Conservation (phyloP, 2,888 invertebrate genomes). For the Thecophora atra region DNA sequence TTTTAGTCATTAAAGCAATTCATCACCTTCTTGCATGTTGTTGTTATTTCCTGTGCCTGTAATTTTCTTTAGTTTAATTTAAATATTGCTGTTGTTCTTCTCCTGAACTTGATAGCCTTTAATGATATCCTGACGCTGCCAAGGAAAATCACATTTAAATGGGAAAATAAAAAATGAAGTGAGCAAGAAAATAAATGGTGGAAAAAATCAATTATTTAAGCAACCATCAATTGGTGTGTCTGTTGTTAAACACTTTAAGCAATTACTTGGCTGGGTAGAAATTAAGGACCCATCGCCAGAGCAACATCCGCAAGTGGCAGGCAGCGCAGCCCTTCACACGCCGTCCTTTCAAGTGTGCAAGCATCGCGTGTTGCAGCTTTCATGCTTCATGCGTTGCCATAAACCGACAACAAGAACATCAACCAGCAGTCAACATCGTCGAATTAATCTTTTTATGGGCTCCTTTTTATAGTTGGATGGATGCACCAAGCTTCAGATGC, state of each 20-base stretch:
- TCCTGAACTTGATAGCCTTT: slow-evolving; percentile 14
- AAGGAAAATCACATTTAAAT: slow-evolving; percentile 19
- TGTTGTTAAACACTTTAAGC: slow-evolving; percentile 25
- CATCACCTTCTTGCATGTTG: neutral
- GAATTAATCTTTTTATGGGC: neutral
- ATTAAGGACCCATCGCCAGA: slow-evolving; percentile 6
- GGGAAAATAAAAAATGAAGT: neutral
- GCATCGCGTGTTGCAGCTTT: slow-evolving; percentile 6
- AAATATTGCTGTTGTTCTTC: slow-evolving; percentile 15
- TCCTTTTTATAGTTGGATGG: neutral
- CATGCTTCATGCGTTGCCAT: neutral
- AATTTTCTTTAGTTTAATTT: slow-evolving; percentile 36
- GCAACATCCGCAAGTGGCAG: slow-evolving; percentile 1
- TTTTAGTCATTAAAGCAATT: neutral
- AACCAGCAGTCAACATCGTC: neutral
- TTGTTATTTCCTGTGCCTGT: slow-evolving; percentile 7
- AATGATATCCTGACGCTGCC: slow-evolving; percentile 28
- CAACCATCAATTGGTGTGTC: slow-evolving; percentile 6
- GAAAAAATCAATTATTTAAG: slow-evolving; percentile 16
- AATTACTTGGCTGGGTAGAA: slow-evolving; percentile 18
- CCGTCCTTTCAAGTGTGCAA: neutral
- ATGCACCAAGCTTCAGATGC: neutral
- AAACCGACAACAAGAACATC: slow-evolving; percentile 3
- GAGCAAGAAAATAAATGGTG: neutral
- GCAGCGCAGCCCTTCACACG: neutral